These are phyloP conservation scores for Pseudorasbora parva DNA, from an alignment of 2,113 vertebrate species.

Conservation along the genomic window DNA sequence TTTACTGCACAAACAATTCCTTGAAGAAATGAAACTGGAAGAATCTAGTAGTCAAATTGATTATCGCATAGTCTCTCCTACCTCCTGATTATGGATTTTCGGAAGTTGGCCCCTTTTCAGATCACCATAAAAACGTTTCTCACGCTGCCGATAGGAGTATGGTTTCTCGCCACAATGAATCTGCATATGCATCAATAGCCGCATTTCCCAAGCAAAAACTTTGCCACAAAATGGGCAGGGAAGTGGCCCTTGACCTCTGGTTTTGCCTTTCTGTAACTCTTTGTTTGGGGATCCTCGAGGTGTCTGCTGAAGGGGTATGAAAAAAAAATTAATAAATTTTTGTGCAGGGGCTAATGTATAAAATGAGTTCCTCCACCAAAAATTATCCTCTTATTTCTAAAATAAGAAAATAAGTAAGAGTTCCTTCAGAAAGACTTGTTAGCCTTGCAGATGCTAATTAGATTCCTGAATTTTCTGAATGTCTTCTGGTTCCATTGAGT, in stretches of 20 bases:
- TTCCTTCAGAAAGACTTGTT: neutral
- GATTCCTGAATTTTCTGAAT: too few species aligned
- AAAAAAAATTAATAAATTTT: neutral
- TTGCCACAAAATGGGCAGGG: slow-evolving; percentile 55
- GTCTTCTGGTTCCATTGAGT: neutral
- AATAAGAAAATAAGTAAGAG: neutral
- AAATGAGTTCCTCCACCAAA: neutral
- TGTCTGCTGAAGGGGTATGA: slow-evolving; percentile 1
- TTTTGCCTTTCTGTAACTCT: slow-evolving; percentile 42
- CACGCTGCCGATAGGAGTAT: slow-evolving; percentile 53
- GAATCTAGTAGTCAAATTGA: neutral
- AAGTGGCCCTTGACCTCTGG: slow-evolving; percentile 38
- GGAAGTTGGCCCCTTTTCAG: slow-evolving; percentile 41
- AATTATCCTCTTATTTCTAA: neutral
- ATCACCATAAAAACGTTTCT: slow-evolving; percentile 50
- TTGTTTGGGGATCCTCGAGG: slow-evolving; percentile 19
- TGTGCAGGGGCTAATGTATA: neutral
- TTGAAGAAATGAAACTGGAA: neutral
- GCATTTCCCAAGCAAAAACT: slow-evolving; percentile 50
- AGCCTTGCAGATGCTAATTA: neutral
- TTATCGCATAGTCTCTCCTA: slow-evolving; percentile 39
- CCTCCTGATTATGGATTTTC: slow-evolving; percentile 46
- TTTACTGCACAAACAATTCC: slow-evolving; percentile 2
- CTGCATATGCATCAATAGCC: slow-evolving; percentile 55
- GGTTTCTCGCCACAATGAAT: slow-evolving; percentile 68